phyloP scores from a whole-genome alignment of 2,113 vertebrate genomes.

The Origma solitaria region DNA sequence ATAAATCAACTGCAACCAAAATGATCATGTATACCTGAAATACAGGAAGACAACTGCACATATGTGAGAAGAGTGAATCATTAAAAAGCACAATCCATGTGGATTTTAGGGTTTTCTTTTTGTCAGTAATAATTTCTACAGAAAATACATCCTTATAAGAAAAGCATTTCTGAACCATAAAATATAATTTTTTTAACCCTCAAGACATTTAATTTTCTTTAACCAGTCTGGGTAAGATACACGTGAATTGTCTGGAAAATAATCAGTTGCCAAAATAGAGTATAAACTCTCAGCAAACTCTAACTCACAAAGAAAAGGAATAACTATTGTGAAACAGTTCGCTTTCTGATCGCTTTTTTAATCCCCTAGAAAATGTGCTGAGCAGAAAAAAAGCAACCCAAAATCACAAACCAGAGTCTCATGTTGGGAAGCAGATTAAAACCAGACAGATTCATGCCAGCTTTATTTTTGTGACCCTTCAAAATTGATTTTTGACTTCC shows the following conservation, averaged over 20 bases:
- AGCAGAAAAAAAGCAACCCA: background rate
- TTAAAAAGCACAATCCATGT: background rate
- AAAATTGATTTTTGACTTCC: background rate
- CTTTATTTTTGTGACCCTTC: background rate
- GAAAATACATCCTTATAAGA: background rate
- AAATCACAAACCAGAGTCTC: conserved; percentile 28
- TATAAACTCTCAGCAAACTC: background rate
- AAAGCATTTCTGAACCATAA: background rate
- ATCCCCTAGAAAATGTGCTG: conserved; percentile 33
- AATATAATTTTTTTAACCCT: background rate
- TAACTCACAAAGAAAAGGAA: background rate
- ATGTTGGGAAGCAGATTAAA: conserved; percentile 28
- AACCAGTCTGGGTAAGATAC: background rate
- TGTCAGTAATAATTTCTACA: background rate
- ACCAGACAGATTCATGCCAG: conserved; percentile 12
- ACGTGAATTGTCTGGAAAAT: background rate
- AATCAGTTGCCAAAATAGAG: background rate
- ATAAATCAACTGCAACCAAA: background rate
- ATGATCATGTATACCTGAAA: background rate
- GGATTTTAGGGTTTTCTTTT: background rate
- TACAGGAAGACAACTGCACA: background rate
- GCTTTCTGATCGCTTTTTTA: background rate
- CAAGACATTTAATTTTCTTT: background rate
- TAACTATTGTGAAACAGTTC: background rate
- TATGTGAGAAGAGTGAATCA: background rate